phyloP scores from a whole-genome alignment of 1,140 invertebrate genomes.

The Drosophila ercepeae region DNA sequence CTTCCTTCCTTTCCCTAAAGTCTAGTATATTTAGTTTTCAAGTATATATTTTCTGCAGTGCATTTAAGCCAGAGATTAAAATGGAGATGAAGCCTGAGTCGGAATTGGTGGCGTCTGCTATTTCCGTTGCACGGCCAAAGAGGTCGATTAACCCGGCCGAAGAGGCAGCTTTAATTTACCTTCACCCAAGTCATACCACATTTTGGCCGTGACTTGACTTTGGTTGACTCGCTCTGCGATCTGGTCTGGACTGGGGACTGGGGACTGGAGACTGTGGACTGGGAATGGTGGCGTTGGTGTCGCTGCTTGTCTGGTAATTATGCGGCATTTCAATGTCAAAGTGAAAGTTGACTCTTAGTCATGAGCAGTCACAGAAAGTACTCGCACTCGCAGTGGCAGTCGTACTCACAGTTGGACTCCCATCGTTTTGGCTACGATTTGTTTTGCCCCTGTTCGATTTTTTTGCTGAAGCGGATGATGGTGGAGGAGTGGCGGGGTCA shows the following conservation, averaged over 20 bases:
- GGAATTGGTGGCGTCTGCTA: conserved; percentile 42
- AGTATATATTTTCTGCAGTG: too few species aligned
- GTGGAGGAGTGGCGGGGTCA: conserved; percentile 26
- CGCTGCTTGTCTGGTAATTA: conserved; percentile 63
- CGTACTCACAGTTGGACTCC: conserved; percentile 13
- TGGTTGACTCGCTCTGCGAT: conserved; percentile 11
- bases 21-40: too few species aligned
- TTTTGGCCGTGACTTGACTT: conserved; percentile 8
- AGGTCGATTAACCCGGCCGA: conserved; percentile 69
- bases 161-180: conserved; percentile 57
- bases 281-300: conserved; percentile 17
- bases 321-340: conserved; percentile 82
- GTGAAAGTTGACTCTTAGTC: conserved; percentile 80
- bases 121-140: conserved; percentile 67
- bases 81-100: conserved; percentile 13
- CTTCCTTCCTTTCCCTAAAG: too few species aligned
- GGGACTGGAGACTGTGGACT: neutral
- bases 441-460: conserved; percentile 15
- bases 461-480: conserved; percentile 23
- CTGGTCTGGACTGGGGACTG: neutral
- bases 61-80: conserved; percentile 4
- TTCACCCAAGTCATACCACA: conserved; percentile 30
- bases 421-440: conserved; percentile 48
- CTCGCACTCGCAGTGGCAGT: conserved; percentile 9
- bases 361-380: conserved; percentile 39